Evolutionary conservation across 2,797 vertebrate species (phyloP).

Genomic region (Tragopan temminckii): DNA sequence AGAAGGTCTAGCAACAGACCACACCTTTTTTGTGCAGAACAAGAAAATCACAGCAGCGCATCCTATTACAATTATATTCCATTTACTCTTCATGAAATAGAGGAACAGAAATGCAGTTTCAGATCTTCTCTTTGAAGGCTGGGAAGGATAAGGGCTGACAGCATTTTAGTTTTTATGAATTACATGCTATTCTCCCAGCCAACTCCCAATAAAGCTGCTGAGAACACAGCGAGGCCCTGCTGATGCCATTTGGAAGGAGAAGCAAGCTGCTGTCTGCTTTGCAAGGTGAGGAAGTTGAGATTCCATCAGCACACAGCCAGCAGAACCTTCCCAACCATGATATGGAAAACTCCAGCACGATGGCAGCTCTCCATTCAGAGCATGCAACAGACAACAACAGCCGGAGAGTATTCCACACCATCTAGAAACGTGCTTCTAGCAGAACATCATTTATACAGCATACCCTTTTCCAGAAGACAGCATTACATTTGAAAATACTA

Average conservation of each 20-base stretch:
- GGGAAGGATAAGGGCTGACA: background rate
- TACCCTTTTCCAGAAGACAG: background rate
- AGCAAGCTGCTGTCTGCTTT: background rate
- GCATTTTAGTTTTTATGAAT: background rate
- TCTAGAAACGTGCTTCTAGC: background rate
- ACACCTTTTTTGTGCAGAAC: background rate
- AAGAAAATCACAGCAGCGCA: slow-evolving; percentile 3
- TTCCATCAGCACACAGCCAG: background rate
- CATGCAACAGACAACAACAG: rapidly evolving
- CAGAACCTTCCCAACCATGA: background rate
- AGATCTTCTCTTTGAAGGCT: slow-evolving; percentile 30
- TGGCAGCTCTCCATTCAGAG: background rate
- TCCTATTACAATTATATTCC: background rate
- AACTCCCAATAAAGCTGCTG: background rate
- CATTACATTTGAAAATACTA: background rate
- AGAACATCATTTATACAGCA: background rate
- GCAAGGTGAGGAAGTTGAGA: background rate
- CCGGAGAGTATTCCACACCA: background rate
- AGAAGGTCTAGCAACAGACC: background rate
- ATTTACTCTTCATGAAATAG: background rate
- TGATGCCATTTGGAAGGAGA: background rate
- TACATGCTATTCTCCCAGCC: background rate
- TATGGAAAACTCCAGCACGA: background rate
- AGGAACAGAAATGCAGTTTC: background rate
- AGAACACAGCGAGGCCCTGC: background rate